Base-by-base conservation (phyloP, 2,888 invertebrate species). In the Chelonus formosanus region DNA sequence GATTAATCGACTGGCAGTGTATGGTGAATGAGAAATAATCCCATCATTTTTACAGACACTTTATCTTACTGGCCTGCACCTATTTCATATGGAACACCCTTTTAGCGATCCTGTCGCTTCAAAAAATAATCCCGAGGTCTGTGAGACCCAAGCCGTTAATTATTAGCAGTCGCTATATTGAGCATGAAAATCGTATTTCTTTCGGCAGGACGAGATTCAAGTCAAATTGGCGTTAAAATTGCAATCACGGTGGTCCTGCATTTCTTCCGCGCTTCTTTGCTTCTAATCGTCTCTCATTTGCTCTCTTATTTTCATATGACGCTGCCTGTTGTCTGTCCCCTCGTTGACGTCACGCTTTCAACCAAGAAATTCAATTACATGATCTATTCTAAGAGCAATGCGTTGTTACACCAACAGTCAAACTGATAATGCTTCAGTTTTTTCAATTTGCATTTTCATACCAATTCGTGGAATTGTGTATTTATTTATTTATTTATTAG, bases 221-320 rank as follows among this genome's bases (percentile, higher is more conserved):
- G 81, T 83, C 77, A 82, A 83, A 83, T 82, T 82, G 83, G 78
- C 83, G 83, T 82, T 81, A 82, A 83, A 84, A 84, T 83, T 83
- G 81, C 83, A 82, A 82, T 81, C 82, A 78, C 73, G 83, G 83
- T 84, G 83, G 83, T 83, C 82, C 74, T 75, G 31, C 47, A 57
- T 66, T 56, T 57, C 65, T 54, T 59, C 72, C 69, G 70, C 65
- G 67, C 68, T 68, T 70, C 71, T 69, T 61, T 52, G 36, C 62
- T 67, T 53, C 58, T 10, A 44, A 43, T 62, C 53, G 65, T 64
- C 62, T 61, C 69, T 54, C 61, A 36, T 58, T 54, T 65, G 34
- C 10, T 58, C 20, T 36, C 32, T 40, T 63, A 35, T 53, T 5
- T 7, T 45, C 34, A 32, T 53, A 62, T 8, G 50, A 7, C 4